Evolutionary conservation across 2,888 invertebrate species (phyloP).

Genomic region (Cryptus armator): DNA sequence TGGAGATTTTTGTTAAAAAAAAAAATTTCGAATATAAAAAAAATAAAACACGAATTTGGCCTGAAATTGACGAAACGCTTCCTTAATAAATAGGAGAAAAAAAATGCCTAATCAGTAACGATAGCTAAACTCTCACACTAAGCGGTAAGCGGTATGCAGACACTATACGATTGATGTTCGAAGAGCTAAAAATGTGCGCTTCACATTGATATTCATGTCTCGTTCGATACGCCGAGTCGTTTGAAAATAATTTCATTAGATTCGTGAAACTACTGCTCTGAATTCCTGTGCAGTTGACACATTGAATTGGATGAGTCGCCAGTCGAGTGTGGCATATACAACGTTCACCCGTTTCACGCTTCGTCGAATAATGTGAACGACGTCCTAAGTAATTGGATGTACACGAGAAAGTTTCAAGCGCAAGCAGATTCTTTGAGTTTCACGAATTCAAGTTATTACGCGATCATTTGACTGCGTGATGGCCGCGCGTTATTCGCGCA

Average conservation of each 20-base stretch:
- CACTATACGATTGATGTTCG: not conserved
- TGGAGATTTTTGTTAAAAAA: too few species aligned
- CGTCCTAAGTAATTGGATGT: slow-evolving; percentile 64
- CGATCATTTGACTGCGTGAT: too few species aligned
- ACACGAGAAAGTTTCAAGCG: slow-evolving; percentile 30
- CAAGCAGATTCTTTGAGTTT: slow-evolving; percentile 46
- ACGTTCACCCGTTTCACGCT: slow-evolving; percentile 62
- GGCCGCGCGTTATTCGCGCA: not conserved
- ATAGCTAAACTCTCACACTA: too few species aligned
- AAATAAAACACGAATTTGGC: too few species aligned
- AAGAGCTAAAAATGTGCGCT: not conserved
- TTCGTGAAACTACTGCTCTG: slow-evolving; percentile 1
- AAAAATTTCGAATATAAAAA: too few species aligned
- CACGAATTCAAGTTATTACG: not conserved
- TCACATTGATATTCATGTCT: slow-evolving; percentile 1
- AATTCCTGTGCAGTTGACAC: slow-evolving; percentile 57
- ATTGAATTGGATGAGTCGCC: slow-evolving; percentile 54
- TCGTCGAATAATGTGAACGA: slow-evolving; percentile 62
- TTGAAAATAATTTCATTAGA: slow-evolving; percentile 24
- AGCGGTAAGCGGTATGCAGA: not conserved
- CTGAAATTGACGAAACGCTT: too few species aligned
- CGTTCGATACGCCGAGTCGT: slow-evolving; percentile 4
- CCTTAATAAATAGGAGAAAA: too few species aligned
- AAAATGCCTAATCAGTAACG: too few species aligned
- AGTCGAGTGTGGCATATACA: slow-evolving; percentile 51